These are phyloP conservation scores for Aspiorhynchus laticeps DNA, from an alignment of 2,113 vertebrate genomes.

Conservation along the genomic window DNA sequence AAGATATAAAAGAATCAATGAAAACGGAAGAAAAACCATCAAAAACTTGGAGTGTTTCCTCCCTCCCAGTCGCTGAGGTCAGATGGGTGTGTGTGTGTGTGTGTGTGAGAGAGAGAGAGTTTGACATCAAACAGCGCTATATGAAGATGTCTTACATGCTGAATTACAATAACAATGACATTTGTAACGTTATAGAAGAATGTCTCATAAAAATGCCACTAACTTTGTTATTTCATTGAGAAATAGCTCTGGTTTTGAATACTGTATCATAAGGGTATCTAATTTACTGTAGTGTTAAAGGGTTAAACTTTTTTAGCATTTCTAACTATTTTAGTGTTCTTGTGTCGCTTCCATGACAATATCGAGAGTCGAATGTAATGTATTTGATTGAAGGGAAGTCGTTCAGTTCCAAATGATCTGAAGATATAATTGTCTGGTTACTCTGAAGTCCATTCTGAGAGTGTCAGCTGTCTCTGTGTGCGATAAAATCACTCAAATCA, in stretches of 20 bases:
- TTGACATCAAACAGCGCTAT: neutral
- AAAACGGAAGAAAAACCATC: slow-evolving; percentile 42
- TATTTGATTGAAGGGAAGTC: neutral
- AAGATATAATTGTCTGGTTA: neutral
- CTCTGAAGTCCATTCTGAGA: neutral
- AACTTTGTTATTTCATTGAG: neutral
- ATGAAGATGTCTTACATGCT: neutral
- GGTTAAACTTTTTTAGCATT: neutral
- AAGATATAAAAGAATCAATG: slow-evolving; percentile 13
- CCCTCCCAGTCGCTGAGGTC: slow-evolving; percentile 68
- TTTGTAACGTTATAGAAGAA: neutral
- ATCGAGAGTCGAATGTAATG: neutral
- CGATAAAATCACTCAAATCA: neutral
- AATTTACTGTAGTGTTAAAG: neutral
- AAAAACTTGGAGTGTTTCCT: slow-evolving; percentile 61
- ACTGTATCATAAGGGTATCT: neutral
- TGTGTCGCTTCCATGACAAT: neutral
- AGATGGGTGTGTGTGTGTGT: slow-evolving; percentile 41
- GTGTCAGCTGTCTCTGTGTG: neutral
- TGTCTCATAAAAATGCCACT: neutral
- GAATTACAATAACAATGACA: neutral
- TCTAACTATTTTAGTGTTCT: neutral
- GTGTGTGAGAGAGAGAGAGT: slow-evolving; percentile 32
- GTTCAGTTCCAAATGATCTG: neutral
- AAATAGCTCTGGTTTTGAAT: neutral